Evolutionary conservation across 2,888 invertebrate genomes (phyloP), one percentile per base, ranked within the genome.

Genomic region (Agriopis aurantiaria): DNA sequence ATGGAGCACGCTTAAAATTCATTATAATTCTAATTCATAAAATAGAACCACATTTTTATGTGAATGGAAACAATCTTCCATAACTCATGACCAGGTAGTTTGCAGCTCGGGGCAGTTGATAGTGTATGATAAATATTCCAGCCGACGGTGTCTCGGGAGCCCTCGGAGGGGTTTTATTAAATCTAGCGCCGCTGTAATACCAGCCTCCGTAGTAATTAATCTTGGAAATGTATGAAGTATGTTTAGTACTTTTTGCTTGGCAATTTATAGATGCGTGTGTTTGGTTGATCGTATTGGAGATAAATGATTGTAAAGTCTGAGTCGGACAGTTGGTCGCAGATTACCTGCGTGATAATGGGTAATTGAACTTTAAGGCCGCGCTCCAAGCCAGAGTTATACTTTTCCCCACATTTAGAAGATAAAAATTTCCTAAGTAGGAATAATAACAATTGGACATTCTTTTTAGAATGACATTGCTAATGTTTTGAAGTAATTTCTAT

Each of bases 71-170:
- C 78, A 76, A 69, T 75, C 80, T 80, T 82, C 82, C 78, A 83
- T 87, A 85, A 83, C 81, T 88, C 83, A 88, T 84, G 82, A 84
- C 82, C 84, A 80, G 84, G 84, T 85, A 78, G 59, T 60, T 71
- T 70, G 73, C 72, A 72, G 79, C 81, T 77, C 73, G 69, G 52
- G 72, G 72, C 69, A 40, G 48, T 72, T 78, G 77, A 58, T 73
- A 67, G 65, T 61, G 66, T 53, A 72, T 81, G 77, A 82, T 83
- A 82, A 78, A 81, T 82, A 68, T 64, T 65, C 55, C 48, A 48
- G 55, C 9, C 61, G 55, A 56, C 52, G 65, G 57, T 58, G 65
- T 62, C 69, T 61, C 61, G 53, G 45, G 10, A 53, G 52, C 65
- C 60, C 57, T 65, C 49, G 33, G 33, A 65, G 69, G 65, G 56